phyloP scores from a whole-genome alignment of 1,140 invertebrate genomes.

The Asbolus verrucosus region DNA sequence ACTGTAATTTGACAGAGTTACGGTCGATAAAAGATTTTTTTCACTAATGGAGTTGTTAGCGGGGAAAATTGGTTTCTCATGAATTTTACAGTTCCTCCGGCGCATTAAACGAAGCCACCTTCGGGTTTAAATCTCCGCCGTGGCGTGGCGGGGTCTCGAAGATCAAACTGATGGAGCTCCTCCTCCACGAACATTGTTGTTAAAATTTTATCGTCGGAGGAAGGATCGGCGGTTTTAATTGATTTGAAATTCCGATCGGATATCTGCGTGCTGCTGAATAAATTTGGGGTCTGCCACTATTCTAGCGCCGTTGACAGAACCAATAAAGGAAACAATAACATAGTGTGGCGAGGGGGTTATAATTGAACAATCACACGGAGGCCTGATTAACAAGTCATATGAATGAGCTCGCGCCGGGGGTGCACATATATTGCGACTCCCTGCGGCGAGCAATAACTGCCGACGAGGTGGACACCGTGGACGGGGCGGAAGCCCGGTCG shows the following conservation, averaged over 20 bases:
- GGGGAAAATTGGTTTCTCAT: conserved; percentile 48
- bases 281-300: conserved; percentile 4
- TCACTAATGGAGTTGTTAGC: conserved; percentile 47
- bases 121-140: background rate
- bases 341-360: conserved; percentile 41
- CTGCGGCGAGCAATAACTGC: conserved; percentile 54
- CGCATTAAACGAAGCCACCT: conserved; percentile 26
- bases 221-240: no score
- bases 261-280: conserved; percentile 15
- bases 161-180: no score
- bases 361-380: conserved; percentile 51
- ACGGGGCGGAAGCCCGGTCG: conserved; percentile 43
- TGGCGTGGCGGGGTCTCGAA: no score
- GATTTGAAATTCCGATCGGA: conserved; percentile 1
- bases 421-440: conserved; percentile 53
- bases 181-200: no score
- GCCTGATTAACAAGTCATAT: conserved; percentile 53
- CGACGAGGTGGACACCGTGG: conserved; percentile 42
- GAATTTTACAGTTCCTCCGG: conserved; percentile 18
- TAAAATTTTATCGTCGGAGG: no score
- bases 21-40: conserved; percentile 36
- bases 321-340: conserved; percentile 45
- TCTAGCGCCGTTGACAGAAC: conserved; percentile 35
- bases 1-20: conserved; percentile 51
- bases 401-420: conserved; percentile 39